phyloP scores from a whole-genome alignment of 1,140 invertebrate genomes.

The Wasmannia auropunctata region DNA sequence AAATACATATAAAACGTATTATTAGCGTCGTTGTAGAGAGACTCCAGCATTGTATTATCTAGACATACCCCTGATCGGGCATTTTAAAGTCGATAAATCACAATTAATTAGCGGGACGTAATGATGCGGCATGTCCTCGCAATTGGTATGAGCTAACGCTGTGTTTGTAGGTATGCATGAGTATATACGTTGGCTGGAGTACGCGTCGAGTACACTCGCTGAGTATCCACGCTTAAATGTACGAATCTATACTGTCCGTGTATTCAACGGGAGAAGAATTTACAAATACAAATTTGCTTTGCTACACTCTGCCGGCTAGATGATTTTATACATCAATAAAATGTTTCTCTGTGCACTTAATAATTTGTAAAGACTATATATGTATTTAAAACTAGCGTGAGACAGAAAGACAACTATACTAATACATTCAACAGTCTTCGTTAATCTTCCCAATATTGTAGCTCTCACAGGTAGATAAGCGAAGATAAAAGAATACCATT shows the following conservation, averaged over 20 bases:
- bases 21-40: slow-evolving; percentile 26
- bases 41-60: slow-evolving; percentile 68
- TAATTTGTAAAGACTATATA: not conserved
- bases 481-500: not conserved
- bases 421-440: not conserved
- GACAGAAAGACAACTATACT: no score
- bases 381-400: not conserved
- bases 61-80: slow-evolving; percentile 64
- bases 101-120: slow-evolving; percentile 85
- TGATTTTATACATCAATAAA: not conserved
- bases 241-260: slow-evolving; percentile 57
- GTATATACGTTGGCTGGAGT: not conserved
- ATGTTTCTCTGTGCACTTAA: not conserved
- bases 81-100: slow-evolving; percentile 85
- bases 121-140: slow-evolving; percentile 84
- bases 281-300: slow-evolving; percentile 70
- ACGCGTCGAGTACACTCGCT: slow-evolving; percentile 25
- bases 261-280: slow-evolving; percentile 70
- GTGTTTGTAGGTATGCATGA: slow-evolving; percentile 62
- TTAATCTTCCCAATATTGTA: not conserved
- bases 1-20: not conserved
- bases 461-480: no score
- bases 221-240: slow-evolving; percentile 61
- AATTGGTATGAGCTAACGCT: slow-evolving; percentile 81
- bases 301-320: not conserved